Evolutionary conservation across 2,113 vertebrate genomes (phyloP), one percentile per base, ranked within the genome.

Genomic region (Thymallus thymallus): DNA sequence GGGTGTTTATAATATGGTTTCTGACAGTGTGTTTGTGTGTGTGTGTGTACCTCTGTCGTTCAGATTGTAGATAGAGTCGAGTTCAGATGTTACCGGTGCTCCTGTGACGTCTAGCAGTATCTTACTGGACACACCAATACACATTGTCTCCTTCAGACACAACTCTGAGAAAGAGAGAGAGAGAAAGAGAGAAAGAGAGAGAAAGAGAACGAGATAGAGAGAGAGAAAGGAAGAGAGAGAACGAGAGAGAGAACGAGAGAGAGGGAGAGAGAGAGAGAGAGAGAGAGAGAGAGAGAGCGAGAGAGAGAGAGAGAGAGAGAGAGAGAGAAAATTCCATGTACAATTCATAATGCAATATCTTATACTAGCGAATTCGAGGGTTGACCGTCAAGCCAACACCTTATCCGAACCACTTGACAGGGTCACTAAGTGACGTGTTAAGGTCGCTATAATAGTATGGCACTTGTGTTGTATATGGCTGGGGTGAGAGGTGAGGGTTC

Each of bases 61-160:
- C 22, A 94, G 88, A 22, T 91, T 90, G 89, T 85, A 92, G 83
- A 90, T 92, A 76, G 93, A 91, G 63, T 94, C 94, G 80, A 93
- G 85, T 32, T 95, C 94, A 5, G 92, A 88, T 45, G 79, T 61
- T 26, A 55, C 74, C 16, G 65, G 87, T 16, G 86, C 80, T 55
- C 92, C 93, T 1, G 93, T 90, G 10, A 94, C 92, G 62, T 96
- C 95, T 87, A 97, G 87, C 78, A 96, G 92, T 51, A 95, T 92
- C 72, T 94, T 95, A 72, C 95, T 95, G 75, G 94, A 95, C 56
- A 95, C 80, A 6, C 94, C 96, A 94, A 96, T 94, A 75, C 95
- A 95, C 23, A 95, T 91, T 32, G 95, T 94, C 88, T 97, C 95
- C 88, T 95, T 95, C 41, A 94, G 87, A 78, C 94, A 94, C 85